Conservation (phyloP, 1,140 invertebrate genomes). For the Heliconius congener region DNA sequence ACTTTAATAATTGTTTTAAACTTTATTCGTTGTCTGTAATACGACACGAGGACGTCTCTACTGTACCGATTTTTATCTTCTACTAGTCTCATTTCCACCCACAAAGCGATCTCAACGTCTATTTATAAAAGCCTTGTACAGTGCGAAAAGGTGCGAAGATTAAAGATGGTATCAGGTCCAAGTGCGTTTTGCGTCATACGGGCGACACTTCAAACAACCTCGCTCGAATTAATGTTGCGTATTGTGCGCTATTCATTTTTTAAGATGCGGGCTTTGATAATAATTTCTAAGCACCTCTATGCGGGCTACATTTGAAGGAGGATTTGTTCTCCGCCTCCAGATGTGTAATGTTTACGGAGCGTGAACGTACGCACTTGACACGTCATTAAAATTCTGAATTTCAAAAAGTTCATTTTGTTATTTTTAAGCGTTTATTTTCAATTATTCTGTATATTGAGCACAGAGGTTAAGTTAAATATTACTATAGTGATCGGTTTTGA, state of each 20-base stretch:
- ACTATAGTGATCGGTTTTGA: background rate
- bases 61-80: slow-evolving; percentile 64
- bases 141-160: slow-evolving; percentile 78
- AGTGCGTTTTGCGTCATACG: slow-evolving; percentile 67
- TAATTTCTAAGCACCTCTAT: slow-evolving; percentile 29
- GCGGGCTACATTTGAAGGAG: slow-evolving; percentile 21
- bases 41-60: background rate
- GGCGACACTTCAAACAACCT: slow-evolving; percentile 52
- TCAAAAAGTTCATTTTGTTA: background rate
- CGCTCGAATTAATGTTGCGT: slow-evolving; percentile 50
- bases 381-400: background rate
- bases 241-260: slow-evolving; percentile 48
- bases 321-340: slow-evolving; percentile 6
- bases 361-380: slow-evolving; percentile 4
- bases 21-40: background rate
- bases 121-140: slow-evolving; percentile 70
- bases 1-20: background rate
- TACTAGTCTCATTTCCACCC: slow-evolving; percentile 73
- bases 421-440: background rate
- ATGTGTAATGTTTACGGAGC: background rate
- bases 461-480: too few relatives aligned
- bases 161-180: slow-evolving; percentile 74
- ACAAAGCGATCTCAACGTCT: slow-evolving; percentile 68
- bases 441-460: too few relatives aligned
- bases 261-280: slow-evolving; percentile 40